Evolutionary conservation across 2,888 invertebrate species (phyloP).

Genomic region (Drosophila neutralis): DNA sequence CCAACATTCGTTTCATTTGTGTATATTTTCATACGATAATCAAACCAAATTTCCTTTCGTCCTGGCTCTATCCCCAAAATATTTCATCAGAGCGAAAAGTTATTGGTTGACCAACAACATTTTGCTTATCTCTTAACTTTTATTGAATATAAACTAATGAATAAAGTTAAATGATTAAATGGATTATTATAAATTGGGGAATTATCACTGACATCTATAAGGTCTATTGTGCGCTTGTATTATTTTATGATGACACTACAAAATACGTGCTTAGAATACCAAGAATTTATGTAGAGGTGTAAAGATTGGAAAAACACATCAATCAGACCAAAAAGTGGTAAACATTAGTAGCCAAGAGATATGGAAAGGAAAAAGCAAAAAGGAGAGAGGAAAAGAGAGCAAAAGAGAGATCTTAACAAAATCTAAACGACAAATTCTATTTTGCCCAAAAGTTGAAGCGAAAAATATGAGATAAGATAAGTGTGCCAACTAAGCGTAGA

Average conservation of each 20-base stretch:
- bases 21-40: background rate
- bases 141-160: background rate
- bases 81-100: background rate
- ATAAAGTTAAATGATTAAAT: too few relatives aligned
- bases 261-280: too few relatives aligned
- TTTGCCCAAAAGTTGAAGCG: constrained; percentile 1
- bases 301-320: background rate
- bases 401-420: background rate
- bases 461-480: constrained; percentile 32
- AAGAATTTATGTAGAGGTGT: background rate
- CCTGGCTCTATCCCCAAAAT: fast-evolving
- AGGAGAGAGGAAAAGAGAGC: background rate
- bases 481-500: background rate
- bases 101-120: background rate
- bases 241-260: background rate
- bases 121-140: background rate
- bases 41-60: background rate
- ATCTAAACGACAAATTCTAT: background rate
- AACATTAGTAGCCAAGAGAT: background rate
- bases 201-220: too few relatives aligned
- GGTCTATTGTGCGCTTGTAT: background rate
- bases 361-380: background rate
- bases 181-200: background rate
- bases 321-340: background rate
- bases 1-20: background rate